Conservation (phyloP, 2,797 vertebrate genomes). For the Nyctibius grandis region DNA sequence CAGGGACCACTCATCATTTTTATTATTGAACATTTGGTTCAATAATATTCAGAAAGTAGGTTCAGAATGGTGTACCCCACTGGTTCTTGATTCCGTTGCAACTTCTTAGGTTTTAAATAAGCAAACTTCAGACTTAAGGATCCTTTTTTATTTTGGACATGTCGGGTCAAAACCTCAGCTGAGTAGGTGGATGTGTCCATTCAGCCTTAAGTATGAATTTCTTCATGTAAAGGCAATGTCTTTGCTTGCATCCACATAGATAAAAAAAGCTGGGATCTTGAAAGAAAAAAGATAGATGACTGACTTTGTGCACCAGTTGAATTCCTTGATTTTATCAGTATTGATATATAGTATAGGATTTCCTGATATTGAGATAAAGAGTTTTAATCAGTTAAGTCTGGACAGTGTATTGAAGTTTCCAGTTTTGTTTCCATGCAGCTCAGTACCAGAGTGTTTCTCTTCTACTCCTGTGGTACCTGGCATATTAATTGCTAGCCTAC, state of each 20-base stretch:
- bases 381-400: neutral
- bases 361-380: neutral
- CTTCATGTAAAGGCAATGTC: neutral
- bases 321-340: neutral
- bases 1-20: neutral
- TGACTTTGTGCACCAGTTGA: neutral
- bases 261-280: neutral
- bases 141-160: neutral
- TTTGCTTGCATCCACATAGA: neutral
- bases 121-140: neutral
- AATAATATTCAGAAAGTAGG: neutral
- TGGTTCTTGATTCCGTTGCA: neutral
- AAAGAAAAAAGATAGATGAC: neutral
- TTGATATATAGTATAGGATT: neutral
- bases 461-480: neutral
- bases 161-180: neutral
- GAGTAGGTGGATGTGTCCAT: neutral
- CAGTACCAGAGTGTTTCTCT: neutral
- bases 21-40: neutral
- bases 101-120: neutral
- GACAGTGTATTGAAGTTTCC: neutral
- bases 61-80: neutral
- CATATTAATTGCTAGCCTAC: neutral
- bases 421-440: neutral
- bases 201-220: neutral